phyloP scores from a whole-genome alignment of 2,888 invertebrate species.

The Leptinotarsa rubiginosa region DNA sequence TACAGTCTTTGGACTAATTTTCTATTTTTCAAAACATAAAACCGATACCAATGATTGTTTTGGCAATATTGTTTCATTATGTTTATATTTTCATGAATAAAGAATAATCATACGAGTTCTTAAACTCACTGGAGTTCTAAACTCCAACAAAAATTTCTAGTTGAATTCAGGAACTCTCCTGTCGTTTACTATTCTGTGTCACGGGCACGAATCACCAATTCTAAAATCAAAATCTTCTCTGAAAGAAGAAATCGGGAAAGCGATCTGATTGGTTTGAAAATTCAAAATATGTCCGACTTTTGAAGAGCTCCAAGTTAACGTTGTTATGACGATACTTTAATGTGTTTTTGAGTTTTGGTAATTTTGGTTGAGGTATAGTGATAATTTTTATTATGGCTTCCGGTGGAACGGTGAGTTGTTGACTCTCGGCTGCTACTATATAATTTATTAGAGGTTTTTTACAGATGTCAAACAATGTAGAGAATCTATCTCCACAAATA shows the following conservation, averaged over 20 bases:
- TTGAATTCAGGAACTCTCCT: too few species aligned
- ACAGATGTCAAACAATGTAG: slow-evolving; percentile 86
- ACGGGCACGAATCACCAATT: neutral
- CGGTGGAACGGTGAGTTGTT: slow-evolving; percentile 50
- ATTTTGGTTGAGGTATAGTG: slow-evolving; percentile 48
- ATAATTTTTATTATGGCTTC: slow-evolving; percentile 52
- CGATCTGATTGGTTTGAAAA: slow-evolving; percentile 56
- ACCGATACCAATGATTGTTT: too few species aligned
- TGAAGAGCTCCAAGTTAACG: slow-evolving; percentile 44
- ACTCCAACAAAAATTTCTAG: too few species aligned
- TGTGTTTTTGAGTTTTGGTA: slow-evolving; percentile 41
- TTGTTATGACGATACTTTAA: slow-evolving; percentile 53
- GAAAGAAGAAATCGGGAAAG: neutral
- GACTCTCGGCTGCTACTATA: slow-evolving; percentile 11
- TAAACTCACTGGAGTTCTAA: too few species aligned
- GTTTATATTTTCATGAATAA: too few species aligned
- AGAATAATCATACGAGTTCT: too few species aligned
- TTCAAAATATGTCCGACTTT: slow-evolving; percentile 56
- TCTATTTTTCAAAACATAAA: too few species aligned
- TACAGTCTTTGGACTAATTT: too few species aligned
- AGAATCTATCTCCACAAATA: slow-evolving; percentile 94
- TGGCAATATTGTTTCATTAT: too few species aligned
- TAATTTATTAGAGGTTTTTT: slow-evolving; percentile 48
- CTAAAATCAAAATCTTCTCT: neutral
- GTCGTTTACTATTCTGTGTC: too few species aligned